Percentiles rank a stretch among this genome's conserved stretches.
Conservation (phyloP, 37 sponge, comb jelly and placozoan species). For the Tethya wilhelma region DNA sequence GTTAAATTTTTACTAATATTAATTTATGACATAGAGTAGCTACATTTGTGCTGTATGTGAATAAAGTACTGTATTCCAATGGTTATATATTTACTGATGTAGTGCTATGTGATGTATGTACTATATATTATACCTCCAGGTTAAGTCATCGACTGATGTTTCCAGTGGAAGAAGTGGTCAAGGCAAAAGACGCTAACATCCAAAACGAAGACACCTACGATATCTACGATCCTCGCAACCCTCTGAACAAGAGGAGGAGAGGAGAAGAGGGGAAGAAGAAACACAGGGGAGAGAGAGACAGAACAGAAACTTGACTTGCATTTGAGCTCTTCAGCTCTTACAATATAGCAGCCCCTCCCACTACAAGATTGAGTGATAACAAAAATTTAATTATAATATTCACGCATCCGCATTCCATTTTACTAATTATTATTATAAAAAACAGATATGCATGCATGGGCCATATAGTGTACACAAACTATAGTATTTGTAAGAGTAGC, state of each 20-base stretch:
- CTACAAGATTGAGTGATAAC: no score
- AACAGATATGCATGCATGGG: no score
- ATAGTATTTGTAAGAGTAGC: no score
- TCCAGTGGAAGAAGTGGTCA: constrained; percentile 23
- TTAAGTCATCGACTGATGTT: constrained; percentile 61
- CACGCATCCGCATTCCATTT: no score
- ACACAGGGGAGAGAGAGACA: not conserved
- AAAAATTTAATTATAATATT: no score
- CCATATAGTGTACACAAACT: no score
- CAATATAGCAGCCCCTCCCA: no score
- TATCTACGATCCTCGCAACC: constrained; percentile 98
- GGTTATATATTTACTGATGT: not conserved
- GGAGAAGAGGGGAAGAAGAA: constrained; percentile 18
- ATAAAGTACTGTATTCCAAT: not conserved
- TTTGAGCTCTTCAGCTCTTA: not conserved
- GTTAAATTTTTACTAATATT: no score
- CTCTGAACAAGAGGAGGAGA: constrained; percentile 89
- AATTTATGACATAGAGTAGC: no score
- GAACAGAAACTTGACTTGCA: not conserved
- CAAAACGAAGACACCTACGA: constrained; percentile 88
- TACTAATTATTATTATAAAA: no score
- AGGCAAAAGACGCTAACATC: constrained; percentile 90
- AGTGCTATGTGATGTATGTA: not conserved
- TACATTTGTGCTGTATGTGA: not conserved
- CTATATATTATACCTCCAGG: constrained; percentile 46